Conservation (phyloP, 1,140 invertebrate genomes). For the Chlorops oryzae region DNA sequence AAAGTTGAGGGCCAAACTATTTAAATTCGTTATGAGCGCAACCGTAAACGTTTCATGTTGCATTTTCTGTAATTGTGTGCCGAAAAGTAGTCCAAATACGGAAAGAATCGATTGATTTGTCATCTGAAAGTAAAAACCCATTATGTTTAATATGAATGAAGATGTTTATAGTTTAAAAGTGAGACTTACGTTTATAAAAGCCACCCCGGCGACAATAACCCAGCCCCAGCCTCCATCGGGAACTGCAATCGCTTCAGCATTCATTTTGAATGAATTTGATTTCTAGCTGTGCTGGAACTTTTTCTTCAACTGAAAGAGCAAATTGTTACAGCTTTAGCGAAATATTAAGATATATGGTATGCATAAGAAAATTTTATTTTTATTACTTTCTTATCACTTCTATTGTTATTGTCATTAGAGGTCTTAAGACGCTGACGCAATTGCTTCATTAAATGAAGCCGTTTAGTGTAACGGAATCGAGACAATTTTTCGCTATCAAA, state of each 20-base stretch:
- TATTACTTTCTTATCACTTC: background rate
- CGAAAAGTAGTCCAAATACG: constrained; percentile 64
- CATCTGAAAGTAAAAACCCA: constrained; percentile 51
- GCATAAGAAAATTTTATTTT: background rate
- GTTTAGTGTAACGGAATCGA: no score
- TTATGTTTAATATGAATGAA: background rate
- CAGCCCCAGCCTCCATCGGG: constrained; percentile 66
- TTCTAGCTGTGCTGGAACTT: background rate
- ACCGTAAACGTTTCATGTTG: constrained; percentile 61
- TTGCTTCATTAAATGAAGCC: no score
- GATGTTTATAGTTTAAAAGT: background rate
- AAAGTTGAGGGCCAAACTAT: constrained; percentile 63
- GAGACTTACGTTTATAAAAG: constrained; percentile 59
- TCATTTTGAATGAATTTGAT: background rate
- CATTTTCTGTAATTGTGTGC: constrained; percentile 57
- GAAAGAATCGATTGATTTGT: constrained; percentile 67
- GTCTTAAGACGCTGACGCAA: no score
- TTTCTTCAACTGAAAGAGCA: background rate
- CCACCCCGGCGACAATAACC: constrained; percentile 57
- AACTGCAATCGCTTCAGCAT: constrained; percentile 17
- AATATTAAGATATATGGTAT: background rate
- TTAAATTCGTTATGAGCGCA: constrained; percentile 61
- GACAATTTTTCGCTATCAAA: no score
- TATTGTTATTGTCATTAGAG: no score
- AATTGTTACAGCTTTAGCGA: background rate